Conservation (phyloP, 2,888 invertebrate genomes). For the Troides helena region DNA sequence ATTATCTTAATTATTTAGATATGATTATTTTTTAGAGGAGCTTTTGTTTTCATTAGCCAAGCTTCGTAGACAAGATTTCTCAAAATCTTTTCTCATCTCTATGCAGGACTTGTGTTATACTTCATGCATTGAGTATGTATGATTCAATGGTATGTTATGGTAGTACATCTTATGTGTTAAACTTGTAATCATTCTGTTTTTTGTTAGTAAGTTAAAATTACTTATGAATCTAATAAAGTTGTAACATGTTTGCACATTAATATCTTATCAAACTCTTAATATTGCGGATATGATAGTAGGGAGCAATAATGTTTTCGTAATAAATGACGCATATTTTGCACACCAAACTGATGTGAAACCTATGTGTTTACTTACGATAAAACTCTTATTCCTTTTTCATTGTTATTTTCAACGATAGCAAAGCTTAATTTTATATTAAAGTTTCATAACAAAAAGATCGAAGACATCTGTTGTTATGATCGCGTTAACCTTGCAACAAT, state of each 20-base stretch:
- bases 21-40: too few species aligned
- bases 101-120: too few species aligned
- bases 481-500: slow-evolving; percentile 16
- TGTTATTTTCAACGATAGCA: not conserved
- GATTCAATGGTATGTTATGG: too few species aligned
- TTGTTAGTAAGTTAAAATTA: too few species aligned
- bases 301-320: not conserved
- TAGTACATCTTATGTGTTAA: too few species aligned
- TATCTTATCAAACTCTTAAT: not conserved
- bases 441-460: not conserved
- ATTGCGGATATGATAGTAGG: not conserved
- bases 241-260: not conserved
- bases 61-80: too few species aligned
- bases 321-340: not conserved
- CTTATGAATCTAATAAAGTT: not conserved
- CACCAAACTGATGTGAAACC: not conserved
- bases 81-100: too few species aligned
- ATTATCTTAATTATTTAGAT: too few species aligned
- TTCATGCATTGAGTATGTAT: too few species aligned
- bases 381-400: not conserved
- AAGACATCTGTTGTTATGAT: not conserved
- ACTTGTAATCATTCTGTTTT: too few species aligned
- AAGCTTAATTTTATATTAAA: not conserved
- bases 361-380: not conserved
- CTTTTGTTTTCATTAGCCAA: too few species aligned